These are phyloP conservation scores for Barbus barbus DNA, from an alignment of 2,113 vertebrate genomes.

Conservation along the genomic window DNA sequence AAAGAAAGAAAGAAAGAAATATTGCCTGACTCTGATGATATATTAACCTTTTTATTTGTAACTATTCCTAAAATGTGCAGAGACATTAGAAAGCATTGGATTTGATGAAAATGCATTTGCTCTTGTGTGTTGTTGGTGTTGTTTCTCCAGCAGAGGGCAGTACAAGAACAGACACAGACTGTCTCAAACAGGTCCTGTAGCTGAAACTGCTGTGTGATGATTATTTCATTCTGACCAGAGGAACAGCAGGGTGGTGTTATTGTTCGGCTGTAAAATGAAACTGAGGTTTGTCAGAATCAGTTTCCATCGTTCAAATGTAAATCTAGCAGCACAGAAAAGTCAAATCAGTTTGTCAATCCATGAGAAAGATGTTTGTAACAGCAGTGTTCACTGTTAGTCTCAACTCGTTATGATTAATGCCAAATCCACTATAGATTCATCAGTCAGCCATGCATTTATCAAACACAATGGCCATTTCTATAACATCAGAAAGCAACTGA, in stretches of 20 bases:
- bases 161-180: slow-evolving; percentile 39
- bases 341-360: slow-evolving; percentile 58
- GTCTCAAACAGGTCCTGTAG: not conserved
- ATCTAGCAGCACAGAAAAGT: slow-evolving; percentile 47
- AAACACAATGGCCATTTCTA: not conserved
- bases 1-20: not conserved
- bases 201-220: not conserved
- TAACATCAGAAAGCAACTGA: not conserved
- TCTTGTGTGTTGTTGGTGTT: not conserved
- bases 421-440: not conserved
- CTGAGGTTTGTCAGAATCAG: not conserved
- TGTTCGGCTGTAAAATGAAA: not conserved
- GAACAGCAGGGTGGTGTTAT: slow-evolving; percentile 59
- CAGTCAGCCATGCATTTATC: not conserved
- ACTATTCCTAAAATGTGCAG: not conserved
- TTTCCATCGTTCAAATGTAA: not conserved
- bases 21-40: not conserved
- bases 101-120: not conserved
- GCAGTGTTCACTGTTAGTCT: not conserved
- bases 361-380: slow-evolving; percentile 55
- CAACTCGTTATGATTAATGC: not conserved
- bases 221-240: not conserved
- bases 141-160: slow-evolving; percentile 49
- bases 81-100: not conserved
- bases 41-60: not conserved